Evolutionary conservation across 2,888 invertebrate genomes (phyloP).

Genomic region (Steinernema hermaphroditum): DNA sequence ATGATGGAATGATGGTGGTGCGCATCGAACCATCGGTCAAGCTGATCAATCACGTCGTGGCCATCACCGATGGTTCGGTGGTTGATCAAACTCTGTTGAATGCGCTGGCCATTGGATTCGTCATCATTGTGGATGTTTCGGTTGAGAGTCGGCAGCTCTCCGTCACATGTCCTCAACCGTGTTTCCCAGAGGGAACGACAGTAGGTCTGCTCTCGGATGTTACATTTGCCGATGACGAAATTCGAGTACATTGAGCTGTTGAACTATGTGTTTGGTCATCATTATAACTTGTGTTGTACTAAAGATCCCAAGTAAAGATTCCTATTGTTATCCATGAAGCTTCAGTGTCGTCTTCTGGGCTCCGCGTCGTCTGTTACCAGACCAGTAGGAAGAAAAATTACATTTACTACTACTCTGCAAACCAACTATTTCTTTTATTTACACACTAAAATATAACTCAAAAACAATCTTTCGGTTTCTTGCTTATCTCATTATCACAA

Average conservation of each 20-base stretch:
- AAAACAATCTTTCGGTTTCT: too few species aligned
- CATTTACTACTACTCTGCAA: too few species aligned
- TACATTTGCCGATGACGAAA: slow-evolving; percentile 21
- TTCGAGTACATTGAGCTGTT: not conserved
- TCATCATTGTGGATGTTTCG: slow-evolving; percentile 90
- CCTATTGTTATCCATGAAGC: too few species aligned
- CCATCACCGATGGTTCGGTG: slow-evolving; percentile 76
- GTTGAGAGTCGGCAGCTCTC: slow-evolving; percentile 84
- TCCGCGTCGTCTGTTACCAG: too few species aligned
- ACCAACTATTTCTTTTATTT: too few species aligned
- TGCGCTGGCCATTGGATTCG: slow-evolving; percentile 85
- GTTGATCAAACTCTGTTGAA: slow-evolving; percentile 81
- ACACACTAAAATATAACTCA: too few species aligned
- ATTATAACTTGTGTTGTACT: too few species aligned
- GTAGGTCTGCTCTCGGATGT: slow-evolving; percentile 16
- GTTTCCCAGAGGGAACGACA: slow-evolving; percentile 71
- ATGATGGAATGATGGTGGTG: slow-evolving; percentile 69
- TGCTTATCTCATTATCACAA: not conserved
- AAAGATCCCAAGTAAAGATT: too few species aligned
- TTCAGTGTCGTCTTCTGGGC: too few species aligned
- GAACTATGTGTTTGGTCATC: not conserved
- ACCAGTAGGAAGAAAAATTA: too few species aligned
- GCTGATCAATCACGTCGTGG: slow-evolving; percentile 83
- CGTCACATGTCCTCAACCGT: slow-evolving; percentile 87
- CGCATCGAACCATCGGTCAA: slow-evolving; percentile 37